Conservation (phyloP, 2,797 vertebrate species). For the Acrossocheilus wenchowensis region DNA sequence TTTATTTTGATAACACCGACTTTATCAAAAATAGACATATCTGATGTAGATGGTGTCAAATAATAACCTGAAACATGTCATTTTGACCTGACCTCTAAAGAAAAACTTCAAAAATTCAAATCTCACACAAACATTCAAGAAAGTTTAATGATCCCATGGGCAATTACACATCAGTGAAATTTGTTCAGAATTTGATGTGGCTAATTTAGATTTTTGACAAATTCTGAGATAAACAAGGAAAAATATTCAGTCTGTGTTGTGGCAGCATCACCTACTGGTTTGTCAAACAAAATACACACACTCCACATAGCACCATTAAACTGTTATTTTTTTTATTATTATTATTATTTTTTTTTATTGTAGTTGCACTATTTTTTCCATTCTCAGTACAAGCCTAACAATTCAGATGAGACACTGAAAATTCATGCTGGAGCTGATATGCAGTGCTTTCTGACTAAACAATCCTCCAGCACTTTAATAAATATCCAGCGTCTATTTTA, state of each 20-base stretch:
- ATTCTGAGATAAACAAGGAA: background rate
- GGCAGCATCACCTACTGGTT: constrained; percentile 31
- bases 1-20: background rate
- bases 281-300: constrained; percentile 34
- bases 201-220: background rate
- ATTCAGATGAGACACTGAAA: constrained; percentile 69
- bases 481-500: constrained; percentile 67
- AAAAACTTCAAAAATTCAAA: background rate
- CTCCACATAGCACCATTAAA: constrained; percentile 11
- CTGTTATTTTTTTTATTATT: constrained; percentile 32
- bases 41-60: background rate
- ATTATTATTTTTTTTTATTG: constrained; percentile 85
- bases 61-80: background rate
- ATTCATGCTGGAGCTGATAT: constrained; percentile 64
- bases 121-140: background rate
- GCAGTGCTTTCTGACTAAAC: constrained; percentile 76
- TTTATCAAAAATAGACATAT: background rate
- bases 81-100: background rate
- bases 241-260: background rate
- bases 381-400: constrained; percentile 76
- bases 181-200: background rate
- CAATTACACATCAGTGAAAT: background rate
- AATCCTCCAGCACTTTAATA: constrained; percentile 70
- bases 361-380: constrained; percentile 75
- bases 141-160: background rate